Conservation (phyloP, 2,797 vertebrate genomes). For the Amniataba percoides region DNA sequence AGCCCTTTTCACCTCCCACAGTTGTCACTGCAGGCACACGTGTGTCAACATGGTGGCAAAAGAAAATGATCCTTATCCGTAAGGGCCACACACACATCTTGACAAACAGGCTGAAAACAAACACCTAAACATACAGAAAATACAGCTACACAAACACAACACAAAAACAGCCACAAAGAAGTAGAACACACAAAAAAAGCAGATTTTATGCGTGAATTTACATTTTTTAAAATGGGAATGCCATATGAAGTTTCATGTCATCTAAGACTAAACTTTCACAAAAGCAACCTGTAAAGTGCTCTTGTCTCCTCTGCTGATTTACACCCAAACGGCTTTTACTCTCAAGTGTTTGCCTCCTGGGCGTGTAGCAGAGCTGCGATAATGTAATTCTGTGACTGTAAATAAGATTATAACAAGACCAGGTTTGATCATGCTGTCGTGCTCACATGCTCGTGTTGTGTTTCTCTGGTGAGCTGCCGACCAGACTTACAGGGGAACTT, state of each 20-base stretch:
- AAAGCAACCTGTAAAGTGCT: background rate
- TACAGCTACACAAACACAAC: constrained; percentile 43
- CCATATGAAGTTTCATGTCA: background rate
- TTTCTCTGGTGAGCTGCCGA: background rate
- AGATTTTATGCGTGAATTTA: background rate
- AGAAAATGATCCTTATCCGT: constrained; percentile 14
- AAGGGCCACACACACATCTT: constrained; percentile 35
- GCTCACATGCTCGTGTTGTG: background rate
- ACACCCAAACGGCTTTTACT: background rate
- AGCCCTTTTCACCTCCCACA: constrained; percentile 28
- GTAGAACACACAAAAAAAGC: background rate
- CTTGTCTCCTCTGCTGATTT: background rate
- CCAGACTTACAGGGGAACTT: background rate
- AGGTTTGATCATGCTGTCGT: background rate
- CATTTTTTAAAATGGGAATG: background rate
- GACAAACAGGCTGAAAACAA: constrained; percentile 37
- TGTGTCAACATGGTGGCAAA: constrained; percentile 53
- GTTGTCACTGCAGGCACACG: constrained; percentile 39
- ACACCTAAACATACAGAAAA: constrained; percentile 34
- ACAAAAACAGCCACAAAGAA: background rate
- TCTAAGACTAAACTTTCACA: background rate
- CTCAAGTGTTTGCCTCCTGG: background rate
- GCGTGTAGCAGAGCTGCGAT: background rate
- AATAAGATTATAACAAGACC: constrained; percentile 5
- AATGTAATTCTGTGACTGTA: constrained; percentile 12